These are phyloP conservation scores for Actenoides lindsayi DNA, from an alignment of 2,113 vertebrate species.

Conservation along the genomic window DNA sequence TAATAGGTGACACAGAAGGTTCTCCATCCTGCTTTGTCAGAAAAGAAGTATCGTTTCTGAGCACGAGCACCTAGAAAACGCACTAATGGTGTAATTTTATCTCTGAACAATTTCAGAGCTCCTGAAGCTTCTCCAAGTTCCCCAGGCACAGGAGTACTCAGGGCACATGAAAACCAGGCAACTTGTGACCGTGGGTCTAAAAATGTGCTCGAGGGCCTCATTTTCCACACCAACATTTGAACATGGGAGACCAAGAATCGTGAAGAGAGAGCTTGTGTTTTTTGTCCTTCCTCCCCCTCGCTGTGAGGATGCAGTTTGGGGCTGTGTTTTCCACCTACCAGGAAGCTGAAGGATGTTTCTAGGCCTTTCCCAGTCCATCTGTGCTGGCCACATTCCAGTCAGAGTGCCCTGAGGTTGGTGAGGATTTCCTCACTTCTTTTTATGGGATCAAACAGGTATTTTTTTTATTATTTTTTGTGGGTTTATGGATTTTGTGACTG, in stretches of 20 bases:
- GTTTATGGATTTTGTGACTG: neutral
- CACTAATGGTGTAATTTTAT: accelerated
- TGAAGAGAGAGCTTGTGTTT: neutral
- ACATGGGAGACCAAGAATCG: accelerated
- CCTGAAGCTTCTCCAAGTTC: neutral
- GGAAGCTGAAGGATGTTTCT: neutral
- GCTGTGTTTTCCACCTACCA: neutral
- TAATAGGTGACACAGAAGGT: no score
- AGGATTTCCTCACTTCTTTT: neutral
- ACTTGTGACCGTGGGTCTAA: accelerated
- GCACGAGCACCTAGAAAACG: accelerated
- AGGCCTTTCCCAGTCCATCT: neutral
- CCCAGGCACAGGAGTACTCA: no score
- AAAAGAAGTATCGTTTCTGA: accelerated
- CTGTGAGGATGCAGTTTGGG: neutral
- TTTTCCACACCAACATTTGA: neutral
- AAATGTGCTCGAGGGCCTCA: accelerated
- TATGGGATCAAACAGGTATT: neutral
- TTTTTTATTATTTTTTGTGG: neutral
- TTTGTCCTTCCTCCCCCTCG: accelerated
- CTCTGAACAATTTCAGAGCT: neutral
- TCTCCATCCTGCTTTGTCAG: neutral
- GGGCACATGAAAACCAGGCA: neutral
- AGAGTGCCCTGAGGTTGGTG: accelerated
- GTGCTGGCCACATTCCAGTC: accelerated